Evolutionary conservation across 2,113 vertebrate species (phyloP), one percentile per base, ranked within the genome.

Genomic region (Carassius auratus): DNA sequence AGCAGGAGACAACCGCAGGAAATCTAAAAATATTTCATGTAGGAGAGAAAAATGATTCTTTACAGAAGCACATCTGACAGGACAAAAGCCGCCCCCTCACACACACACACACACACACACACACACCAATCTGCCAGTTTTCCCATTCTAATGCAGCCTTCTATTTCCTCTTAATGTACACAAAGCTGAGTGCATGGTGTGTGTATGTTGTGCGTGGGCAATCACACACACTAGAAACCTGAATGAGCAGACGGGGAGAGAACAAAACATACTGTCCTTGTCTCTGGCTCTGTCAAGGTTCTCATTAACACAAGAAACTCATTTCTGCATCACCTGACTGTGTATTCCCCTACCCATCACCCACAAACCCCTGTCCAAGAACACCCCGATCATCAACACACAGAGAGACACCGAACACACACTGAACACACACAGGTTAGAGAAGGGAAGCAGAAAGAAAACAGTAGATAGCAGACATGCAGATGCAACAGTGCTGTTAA

Each of bases 231-330:
- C 62, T 68, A 17, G 62, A 81, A 66, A 81, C 19, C 62, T 3
- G 9, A 81, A 81, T 33, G 26, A 81, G 23, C 36, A 69, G 26
- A 55, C 19, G 5, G 17, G 57, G 15, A 5, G 76, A 71, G 71
- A 14, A 26, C 45, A 76, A 76, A 78, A 85, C 89, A 88, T 88
- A 83, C 81, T 87, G 92, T 93, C 93, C 94, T 95, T 92, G 92
- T 92, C 90, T 92, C 50, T 66, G 90, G 86, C 90, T 83, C 90
- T 90, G 89, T 93, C 92, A 94, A 94, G 93, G 91, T 92, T 93
- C 91, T 94, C 90, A 95, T 94, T 95, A 94, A 93, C 90, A 94
- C 94, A 92, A 90, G 88, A 90, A 90, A 76, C 89, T 86, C 89
- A 92, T 90, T 90, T 90, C 90, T 80, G 77, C 87, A 81, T 45